Evolutionary conservation across 2,113 vertebrate genomes (phyloP), one percentile per base, ranked within the genome.

Genomic region (Puntigrus tetrazona): DNA sequence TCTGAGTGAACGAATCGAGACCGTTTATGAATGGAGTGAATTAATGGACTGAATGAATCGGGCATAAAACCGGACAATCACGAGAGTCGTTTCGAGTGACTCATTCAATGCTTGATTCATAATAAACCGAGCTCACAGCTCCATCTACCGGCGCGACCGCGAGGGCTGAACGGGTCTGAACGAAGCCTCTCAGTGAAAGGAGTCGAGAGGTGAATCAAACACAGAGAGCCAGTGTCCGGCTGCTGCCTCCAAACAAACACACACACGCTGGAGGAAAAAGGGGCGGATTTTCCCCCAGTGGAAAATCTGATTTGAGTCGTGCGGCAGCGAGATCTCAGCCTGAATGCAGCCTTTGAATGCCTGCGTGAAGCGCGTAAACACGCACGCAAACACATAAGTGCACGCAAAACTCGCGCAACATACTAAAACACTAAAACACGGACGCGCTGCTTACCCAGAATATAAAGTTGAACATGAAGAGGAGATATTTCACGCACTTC

Each of bases 391-490:
- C 25, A 59, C 25, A 25, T 10, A 52, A 13, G 18, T 76, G 20
- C 29, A n/a, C 16, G 18, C 47, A 31, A 14, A 77, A 77, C 10
- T 76, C 0, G 18, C 29, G 18, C n/a, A 27, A 9, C 18, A n/a
- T 4, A 29, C 13, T 45, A 29, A 41, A 59, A 79, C 11, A 1
- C 38, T 8, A n/a, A 20, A 3, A 38, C n/a, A 41, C 36, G 22
- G 20, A 2, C 8, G 7, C 69, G 61, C 57, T 86, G 94, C 97
- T 98, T 92, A 98, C 97, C 97, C 96, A 97, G 94, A 98, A 98
- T 73, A 94, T 95, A 89, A 97, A 96, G 94, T 98, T 98, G 94
- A 98, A 98, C 72, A 96, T 92, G 88, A 97, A 96, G 82, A 98
- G 94, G 89, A 98, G 95, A 89, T 96, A 96, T 91, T 98, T 98